Conservation (phyloP, 2,113 vertebrate genomes). For the Lampris megalopsis region DNA sequence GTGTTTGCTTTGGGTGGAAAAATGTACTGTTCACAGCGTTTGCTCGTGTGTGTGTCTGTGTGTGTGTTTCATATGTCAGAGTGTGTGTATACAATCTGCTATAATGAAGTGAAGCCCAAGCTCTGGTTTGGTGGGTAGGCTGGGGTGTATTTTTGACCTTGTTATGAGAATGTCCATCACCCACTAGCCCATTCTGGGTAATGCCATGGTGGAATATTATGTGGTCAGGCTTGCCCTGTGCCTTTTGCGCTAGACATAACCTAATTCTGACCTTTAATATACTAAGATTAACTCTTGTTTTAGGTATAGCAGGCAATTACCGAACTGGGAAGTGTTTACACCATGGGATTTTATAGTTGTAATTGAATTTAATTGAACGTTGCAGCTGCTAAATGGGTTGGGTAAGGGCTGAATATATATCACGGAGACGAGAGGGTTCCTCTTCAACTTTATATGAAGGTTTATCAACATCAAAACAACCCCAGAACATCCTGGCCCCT, state of each 20-base stretch:
- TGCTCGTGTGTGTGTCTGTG: constrained; percentile 38
- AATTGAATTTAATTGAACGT: background rate
- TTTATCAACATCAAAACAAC: too few relatives aligned
- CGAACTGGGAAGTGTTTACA: background rate
- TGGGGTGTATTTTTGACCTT: constrained; percentile 19
- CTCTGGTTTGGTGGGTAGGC: constrained; percentile 1
- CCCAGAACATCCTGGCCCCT: too few relatives aligned
- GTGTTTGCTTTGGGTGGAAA: constrained; percentile 38
- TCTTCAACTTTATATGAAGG: too few relatives aligned
- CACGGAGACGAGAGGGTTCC: background rate
- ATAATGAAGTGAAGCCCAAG: constrained; percentile 17
- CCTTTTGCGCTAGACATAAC: background rate
- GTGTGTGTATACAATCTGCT: constrained; percentile 21
- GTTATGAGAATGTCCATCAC: constrained; percentile 24
- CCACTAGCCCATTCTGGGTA: constrained; percentile 10
- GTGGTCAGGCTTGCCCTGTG: background rate
- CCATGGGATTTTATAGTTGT: too few relatives aligned
- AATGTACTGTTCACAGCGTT: constrained; percentile 20
- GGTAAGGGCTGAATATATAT: background rate
- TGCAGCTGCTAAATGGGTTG: background rate
- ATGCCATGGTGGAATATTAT: background rate
- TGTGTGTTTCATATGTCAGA: constrained; percentile 30
- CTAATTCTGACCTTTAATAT: constrained; percentile 14
- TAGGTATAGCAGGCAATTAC: background rate
- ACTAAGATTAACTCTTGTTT: constrained; percentile 5